Conservation (phyloP, 2,888 invertebrate species). For the Sphaerophoria taeniata region DNA sequence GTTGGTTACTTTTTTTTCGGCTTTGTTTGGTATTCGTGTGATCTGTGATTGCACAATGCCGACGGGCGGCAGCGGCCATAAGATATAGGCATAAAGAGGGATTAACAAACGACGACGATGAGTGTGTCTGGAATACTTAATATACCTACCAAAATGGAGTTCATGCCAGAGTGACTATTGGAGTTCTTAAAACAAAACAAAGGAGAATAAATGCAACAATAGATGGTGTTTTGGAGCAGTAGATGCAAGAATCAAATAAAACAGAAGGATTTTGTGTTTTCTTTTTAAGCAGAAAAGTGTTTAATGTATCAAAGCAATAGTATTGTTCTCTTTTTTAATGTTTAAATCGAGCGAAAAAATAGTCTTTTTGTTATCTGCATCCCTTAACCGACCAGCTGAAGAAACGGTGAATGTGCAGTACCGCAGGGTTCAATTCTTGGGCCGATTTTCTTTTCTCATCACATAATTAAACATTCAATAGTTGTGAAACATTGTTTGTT, state of each 20-base stretch:
- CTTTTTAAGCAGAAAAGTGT: too few species aligned
- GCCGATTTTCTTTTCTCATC: too few species aligned
- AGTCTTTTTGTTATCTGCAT: too few species aligned
- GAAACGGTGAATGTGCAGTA: too few species aligned
- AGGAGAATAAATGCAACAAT: constrained; percentile 35
- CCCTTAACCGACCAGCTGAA: too few species aligned
- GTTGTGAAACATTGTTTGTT: too few species aligned
- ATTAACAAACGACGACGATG: constrained; percentile 43
- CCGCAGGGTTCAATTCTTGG: too few species aligned
- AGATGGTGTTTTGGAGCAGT: constrained; percentile 35
- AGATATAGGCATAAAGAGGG: constrained; percentile 12
- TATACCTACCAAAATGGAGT: constrained; percentile 46
- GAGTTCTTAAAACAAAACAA: constrained; percentile 9
- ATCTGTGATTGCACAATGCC: constrained; percentile 66
- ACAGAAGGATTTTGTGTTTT: background rate
- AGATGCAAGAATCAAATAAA: constrained; percentile 12
- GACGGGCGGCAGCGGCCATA: background rate
- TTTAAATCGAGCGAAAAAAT: too few species aligned
- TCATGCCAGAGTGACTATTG: constrained; percentile 42
- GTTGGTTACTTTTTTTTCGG: background rate
- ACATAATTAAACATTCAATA: too few species aligned
- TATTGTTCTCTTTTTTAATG: too few species aligned
- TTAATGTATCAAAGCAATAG: too few species aligned
- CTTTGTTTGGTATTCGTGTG: constrained; percentile 42
- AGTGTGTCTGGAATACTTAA: constrained; percentile 67